phyloP scores from a whole-genome alignment of 2,113 vertebrate genomes.

The Xenopus borealis region DNA sequence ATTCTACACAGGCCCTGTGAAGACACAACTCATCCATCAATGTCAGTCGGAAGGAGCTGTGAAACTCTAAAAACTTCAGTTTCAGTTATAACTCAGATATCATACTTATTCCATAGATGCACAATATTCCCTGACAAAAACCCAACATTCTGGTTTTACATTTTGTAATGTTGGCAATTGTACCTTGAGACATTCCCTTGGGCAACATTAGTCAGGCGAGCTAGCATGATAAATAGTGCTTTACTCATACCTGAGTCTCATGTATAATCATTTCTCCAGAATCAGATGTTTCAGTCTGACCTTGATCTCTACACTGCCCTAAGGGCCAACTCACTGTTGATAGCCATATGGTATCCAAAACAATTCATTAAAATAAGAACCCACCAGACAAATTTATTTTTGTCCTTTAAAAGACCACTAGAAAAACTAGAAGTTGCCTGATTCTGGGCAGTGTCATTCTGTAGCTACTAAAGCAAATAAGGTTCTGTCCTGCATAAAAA shows the following conservation, averaged over 20 bases:
- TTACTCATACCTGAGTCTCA: constrained; percentile 24
- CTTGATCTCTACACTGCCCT: constrained; percentile 10
- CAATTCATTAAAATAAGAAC: not conserved
- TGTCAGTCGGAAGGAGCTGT: constrained; percentile 34
- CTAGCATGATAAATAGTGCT: constrained; percentile 25
- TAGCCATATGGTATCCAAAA: not conserved
- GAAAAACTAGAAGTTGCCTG: too few species aligned
- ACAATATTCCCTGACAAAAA: not conserved
- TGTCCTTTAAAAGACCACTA: too few species aligned
- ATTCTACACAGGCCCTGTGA: constrained; percentile 89
- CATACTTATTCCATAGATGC: constrained; percentile 47
- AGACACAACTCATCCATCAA: constrained; percentile 58
- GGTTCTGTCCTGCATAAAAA: too few species aligned
- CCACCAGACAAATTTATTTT: too few species aligned
- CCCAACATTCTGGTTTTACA: not conserved
- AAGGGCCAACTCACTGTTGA: constrained; percentile 3
- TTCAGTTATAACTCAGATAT: constrained; percentile 45
- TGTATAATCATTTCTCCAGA: constrained; percentile 22
- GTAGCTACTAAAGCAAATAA: too few species aligned
- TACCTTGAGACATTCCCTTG: constrained; percentile 47
- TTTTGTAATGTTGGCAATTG: not conserved
- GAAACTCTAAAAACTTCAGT: constrained; percentile 47
- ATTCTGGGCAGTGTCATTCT: too few species aligned
- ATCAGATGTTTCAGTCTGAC: constrained; percentile 28
- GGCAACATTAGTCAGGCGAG: constrained; percentile 49